These are phyloP conservation scores for Ancistrus triradiatus DNA, from an alignment of 2,113 vertebrate genomes.

Conservation along the genomic window DNA sequence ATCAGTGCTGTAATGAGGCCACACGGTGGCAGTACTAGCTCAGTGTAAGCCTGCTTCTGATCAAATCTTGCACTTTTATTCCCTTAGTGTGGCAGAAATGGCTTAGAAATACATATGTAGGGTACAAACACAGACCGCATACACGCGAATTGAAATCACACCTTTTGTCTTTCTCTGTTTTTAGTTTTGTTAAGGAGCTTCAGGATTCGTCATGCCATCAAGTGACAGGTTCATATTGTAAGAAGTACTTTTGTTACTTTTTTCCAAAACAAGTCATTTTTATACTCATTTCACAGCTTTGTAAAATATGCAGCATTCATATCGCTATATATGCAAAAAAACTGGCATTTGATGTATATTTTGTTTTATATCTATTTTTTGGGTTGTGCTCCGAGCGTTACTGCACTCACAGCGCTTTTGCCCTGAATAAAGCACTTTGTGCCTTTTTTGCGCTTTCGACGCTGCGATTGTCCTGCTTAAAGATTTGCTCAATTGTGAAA, in stretches of 20 bases:
- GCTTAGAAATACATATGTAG: too few species aligned
- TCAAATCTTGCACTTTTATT: too few species aligned
- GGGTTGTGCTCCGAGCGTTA: slow-evolving; percentile 19
- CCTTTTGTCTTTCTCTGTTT: not conserved
- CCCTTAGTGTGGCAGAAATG: too few species aligned
- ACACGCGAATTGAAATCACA: too few species aligned
- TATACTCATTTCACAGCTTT: slow-evolving; percentile 52
- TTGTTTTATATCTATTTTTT: slow-evolving; percentile 41
- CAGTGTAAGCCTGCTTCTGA: not conserved
- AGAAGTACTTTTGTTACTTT: slow-evolving; percentile 31
- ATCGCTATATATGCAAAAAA: slow-evolving; percentile 35
- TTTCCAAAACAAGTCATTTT: slow-evolving; percentile 46
- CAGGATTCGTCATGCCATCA: slow-evolving; percentile 38
- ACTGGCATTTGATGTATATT: slow-evolving; percentile 34
- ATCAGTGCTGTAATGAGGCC: slow-evolving; percentile 19
- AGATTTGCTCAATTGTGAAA: slow-evolving; percentile 40
- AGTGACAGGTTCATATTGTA: slow-evolving; percentile 34
- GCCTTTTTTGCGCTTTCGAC: slow-evolving; percentile 53
- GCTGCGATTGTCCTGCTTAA: slow-evolving; percentile 25
- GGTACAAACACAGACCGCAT: too few species aligned
- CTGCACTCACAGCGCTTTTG: slow-evolving; percentile 32
- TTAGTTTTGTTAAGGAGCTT: slow-evolving; percentile 67
- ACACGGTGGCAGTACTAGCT: slow-evolving; percentile 55
- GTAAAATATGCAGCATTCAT: slow-evolving; percentile 53
- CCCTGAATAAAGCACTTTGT: slow-evolving; percentile 42